Percentiles rank a stretch among this genome's conserved stretches.
Evolutionary conservation across 2,113 vertebrate genomes (phyloP).

Genomic region (Chionomys nivalis): DNA sequence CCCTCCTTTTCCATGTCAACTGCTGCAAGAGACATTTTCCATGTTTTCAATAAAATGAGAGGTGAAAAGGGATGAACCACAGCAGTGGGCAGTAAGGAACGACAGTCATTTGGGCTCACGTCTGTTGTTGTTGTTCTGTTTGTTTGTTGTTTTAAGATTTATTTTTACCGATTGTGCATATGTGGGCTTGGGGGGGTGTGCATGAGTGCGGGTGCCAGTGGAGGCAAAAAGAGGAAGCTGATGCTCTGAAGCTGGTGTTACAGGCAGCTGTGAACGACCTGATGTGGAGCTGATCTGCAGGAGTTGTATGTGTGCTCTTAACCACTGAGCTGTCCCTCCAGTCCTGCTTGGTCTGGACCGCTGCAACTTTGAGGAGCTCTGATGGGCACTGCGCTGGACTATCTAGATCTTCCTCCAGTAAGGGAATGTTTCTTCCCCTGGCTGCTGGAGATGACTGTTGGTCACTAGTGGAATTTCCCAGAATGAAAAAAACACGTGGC

Average conservation of each 20-base stretch:
- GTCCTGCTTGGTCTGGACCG: neutral
- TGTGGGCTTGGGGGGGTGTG: neutral
- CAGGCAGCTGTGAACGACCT: too few species aligned
- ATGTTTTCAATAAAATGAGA: conserved; percentile 11
- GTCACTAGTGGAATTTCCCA: neutral
- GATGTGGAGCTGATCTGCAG: neutral
- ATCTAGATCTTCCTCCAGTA: neutral
- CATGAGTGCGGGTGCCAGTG: neutral
- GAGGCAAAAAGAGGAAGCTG: neutral
- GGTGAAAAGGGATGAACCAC: neutral
- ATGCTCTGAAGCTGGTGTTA: neutral
- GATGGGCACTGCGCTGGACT: neutral
- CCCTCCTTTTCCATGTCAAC: conserved; percentile 39
- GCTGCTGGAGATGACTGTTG: neutral
- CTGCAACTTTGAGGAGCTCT: neutral
- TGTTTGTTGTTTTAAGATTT: neutral
- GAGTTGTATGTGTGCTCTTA: neutral
- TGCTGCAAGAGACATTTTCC: neutral
- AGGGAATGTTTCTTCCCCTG: neutral
- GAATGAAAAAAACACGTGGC: neutral
- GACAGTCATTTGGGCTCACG: neutral
- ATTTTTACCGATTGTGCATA: neutral
- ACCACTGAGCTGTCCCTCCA: neutral
- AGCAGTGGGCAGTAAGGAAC: neutral
- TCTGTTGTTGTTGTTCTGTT: too few species aligned